phyloP scores from a whole-genome alignment of 2,797 vertebrate genomes.

The Thamnophis elegans region DNA sequence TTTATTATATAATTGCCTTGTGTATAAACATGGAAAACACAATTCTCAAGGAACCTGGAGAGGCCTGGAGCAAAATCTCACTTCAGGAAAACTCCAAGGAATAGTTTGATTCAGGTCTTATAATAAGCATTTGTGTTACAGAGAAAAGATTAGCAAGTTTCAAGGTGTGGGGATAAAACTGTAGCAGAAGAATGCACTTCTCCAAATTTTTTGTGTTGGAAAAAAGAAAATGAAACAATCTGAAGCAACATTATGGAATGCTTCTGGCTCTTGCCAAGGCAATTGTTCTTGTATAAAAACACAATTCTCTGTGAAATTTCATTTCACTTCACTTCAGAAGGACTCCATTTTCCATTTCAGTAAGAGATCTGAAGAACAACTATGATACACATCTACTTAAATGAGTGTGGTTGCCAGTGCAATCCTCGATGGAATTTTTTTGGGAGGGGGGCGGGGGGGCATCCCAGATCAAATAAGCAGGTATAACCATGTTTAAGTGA shows the following conservation, averaged over 20 bases:
- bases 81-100: neutral
- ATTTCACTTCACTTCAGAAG: neutral
- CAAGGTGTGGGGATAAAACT: neutral
- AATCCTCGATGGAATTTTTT: neutral
- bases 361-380: neutral
- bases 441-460: fast-evolving
- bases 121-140: neutral
- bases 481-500: neutral
- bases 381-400: neutral
- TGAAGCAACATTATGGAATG: neutral
- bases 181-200: neutral
- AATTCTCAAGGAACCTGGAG: neutral
- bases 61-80: neutral
- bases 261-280: neutral
- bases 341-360: neutral
- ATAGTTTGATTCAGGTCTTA: neutral
- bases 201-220: neutral
- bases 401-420: neutral
- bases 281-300: neutral
- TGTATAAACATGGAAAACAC: neutral
- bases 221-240: neutral
- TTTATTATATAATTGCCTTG: neutral
- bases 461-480: neutral
- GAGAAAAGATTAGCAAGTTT: neutral
- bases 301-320: neutral